Base-by-base conservation (phyloP, 2,113 vertebrate species). In the Apteryx owenii region DNA sequence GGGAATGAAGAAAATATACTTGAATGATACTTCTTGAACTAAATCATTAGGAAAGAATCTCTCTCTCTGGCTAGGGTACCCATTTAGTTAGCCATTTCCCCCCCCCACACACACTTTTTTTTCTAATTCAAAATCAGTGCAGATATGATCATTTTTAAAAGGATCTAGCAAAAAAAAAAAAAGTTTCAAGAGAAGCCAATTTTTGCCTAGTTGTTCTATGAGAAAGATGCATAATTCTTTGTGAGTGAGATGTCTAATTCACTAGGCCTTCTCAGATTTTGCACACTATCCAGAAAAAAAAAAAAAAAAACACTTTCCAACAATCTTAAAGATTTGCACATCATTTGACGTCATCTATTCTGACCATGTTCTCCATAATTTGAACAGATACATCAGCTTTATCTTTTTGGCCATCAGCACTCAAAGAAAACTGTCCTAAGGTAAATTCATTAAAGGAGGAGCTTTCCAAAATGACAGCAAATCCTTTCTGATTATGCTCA, bases 401-500 rank as follows among this genome's bases (percentile, higher is more conserved):
- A 14, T 85, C 51, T 71, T 91, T 12, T 80, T 94, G 46, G 78
- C 60, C 31, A 5, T 90, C 29, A 51, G 7, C 36, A 92, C n/a
- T 93, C 50, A 68, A 66, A 83, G 48, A 73, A 78, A 90, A 85
- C 36, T 68, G 68, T 68, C 69, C 6, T 60, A 72, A 96, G 90
- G 69, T 9, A 36, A 51, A 71, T 38, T 95, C 88, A 65, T 86
- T 93, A 81, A 81, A 95, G 85, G 83, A 91, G 69, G 56, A 84
- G 29, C 64, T 90, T 96, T 78, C 8, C 21, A 90, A 86, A 95
- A 96, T 79, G 92, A 96, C 90, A 96, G 72, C 46, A 81, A 51
- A 91, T 97, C 95, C 17, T 84, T 83, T 95, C 83, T 93, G 72
- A 94, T 95, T 92, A 93, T 28, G 26, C 72, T 94, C 93, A 94